Conservation (phyloP, 2,888 invertebrate genomes). For the Masnerella sp. region DNA sequence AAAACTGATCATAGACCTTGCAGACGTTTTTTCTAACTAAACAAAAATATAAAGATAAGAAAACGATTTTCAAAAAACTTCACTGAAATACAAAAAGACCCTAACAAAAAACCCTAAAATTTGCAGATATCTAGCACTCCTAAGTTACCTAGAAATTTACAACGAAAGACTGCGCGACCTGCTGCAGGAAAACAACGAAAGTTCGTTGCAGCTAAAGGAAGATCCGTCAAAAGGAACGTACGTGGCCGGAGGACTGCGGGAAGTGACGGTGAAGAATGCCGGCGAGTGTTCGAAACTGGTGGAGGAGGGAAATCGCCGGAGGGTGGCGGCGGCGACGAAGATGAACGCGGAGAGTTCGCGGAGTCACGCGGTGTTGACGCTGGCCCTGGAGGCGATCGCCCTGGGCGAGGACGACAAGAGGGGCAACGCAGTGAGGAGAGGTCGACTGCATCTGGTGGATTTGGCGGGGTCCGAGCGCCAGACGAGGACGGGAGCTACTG, state of each 20-base stretch:
- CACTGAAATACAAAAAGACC: no score
- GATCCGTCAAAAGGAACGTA: conserved; percentile 82
- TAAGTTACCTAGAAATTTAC: conserved; percentile 91
- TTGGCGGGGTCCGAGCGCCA: conserved; percentile 93
- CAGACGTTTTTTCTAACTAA: no score
- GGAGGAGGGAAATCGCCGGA: conserved; percentile 86
- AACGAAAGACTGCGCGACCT: conserved; percentile 88
- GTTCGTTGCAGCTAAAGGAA: conserved; percentile 56
- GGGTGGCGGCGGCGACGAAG: conserved; percentile 90
- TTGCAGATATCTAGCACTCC: conserved; percentile 85
- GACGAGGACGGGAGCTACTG: conserved; percentile 89
- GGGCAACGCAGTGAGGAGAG: conserved; percentile 80
- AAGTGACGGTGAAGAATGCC: conserved; percentile 84
- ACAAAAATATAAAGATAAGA: no score
- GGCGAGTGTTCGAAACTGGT: conserved; percentile 87
- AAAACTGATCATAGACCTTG: no score
- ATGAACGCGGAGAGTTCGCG: conserved; percentile 94
- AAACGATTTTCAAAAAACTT: no score
- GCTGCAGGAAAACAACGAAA: conserved; percentile 80
- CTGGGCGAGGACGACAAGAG: conserved; percentile 72
- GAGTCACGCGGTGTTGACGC: conserved; percentile 92
- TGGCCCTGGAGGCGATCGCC: conserved; percentile 89
- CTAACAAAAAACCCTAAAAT: no score
- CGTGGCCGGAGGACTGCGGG: conserved; percentile 80
- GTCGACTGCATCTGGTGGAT: conserved; percentile 92